Evolutionary conservation across 1,140 invertebrate species (phyloP), one percentile per base, ranked within the genome.

Genomic region (Holotrichia oblita): DNA sequence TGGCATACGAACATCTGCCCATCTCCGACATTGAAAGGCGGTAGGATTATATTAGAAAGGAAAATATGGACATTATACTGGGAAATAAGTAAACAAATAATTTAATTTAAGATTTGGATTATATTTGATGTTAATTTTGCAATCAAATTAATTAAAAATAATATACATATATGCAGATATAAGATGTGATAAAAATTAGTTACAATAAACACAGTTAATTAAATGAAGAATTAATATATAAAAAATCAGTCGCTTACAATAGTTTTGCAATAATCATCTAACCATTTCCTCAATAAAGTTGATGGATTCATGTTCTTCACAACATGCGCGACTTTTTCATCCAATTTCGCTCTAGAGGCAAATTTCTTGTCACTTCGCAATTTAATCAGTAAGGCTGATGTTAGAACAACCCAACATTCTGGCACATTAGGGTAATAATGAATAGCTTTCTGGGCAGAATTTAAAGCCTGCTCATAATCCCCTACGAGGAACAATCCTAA

Each of bases 401-500:
- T 77, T 44, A 83, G 73, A 59, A 80, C 80, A 12, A 79, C 77
- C 85, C 85, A 86, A 75, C 81, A 75, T 76, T 85, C 83, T 12
- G 81, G 69, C 17, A 81, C 75, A 79, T 84, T 80, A 1, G 86
- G 86, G 78, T 83, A 83, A 79, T 76, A 84, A 81, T 86, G 85
- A 64, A 86, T 78, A 0, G 84, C 83, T 79, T 84, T 84, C 79
- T 85, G 85, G 0, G 86, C 85, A n/a, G 80, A 76, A 12, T 83
- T 79, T 10, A 84, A 24, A 27, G 84, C 83, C 75, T 81, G 61
- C 76, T 82, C 80, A 8, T 77, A 42, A 59, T 86, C 81, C 59
- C 80, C 81, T 14, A 76, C 78, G 10, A 85, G 69, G 34, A 83
- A 78, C 24, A 78, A 82, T 17, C 82, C 79, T n/a, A 85, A 74